Percentiles rank a stretch among this genome's conserved stretches.
These are phyloP conservation scores for Chesias legatella DNA, from an alignment of 2,888 invertebrate genomes.

Conservation along the genomic window DNA sequence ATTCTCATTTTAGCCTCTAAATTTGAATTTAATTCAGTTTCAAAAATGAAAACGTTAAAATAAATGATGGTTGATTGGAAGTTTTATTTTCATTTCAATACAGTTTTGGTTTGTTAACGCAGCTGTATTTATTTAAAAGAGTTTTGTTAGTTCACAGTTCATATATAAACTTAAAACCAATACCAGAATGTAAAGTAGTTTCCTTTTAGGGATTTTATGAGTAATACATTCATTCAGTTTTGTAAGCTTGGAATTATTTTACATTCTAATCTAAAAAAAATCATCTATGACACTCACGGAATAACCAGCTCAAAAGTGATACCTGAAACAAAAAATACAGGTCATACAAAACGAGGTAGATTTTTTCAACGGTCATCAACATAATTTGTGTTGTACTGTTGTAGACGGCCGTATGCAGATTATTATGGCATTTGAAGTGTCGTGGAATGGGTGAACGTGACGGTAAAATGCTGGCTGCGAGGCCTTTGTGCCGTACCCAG, in stretches of 20 bases:
- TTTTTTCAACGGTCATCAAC: constrained; percentile 52
- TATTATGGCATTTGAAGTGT: constrained; percentile 56
- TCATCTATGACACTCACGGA: constrained; percentile 24
- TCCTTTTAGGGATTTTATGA: constrained; percentile 34
- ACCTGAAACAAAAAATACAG: constrained; percentile 60
- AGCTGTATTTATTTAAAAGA: constrained; percentile 33
- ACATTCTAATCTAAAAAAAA: constrained; percentile 10
- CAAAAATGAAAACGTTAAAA: constrained; percentile 13
- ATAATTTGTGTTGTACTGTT: constrained; percentile 50
- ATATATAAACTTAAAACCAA: constrained; percentile 40
- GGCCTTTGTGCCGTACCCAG: constrained; percentile 48
- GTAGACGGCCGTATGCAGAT: constrained; percentile 41
- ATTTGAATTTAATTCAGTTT: constrained; percentile 5
- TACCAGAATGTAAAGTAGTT: constrained; percentile 46
- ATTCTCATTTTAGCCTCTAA: no score
- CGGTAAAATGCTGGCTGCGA: constrained; percentile 44
- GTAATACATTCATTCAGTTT: no score
- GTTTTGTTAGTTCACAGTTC: constrained; percentile 50
- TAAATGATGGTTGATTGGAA: constrained; percentile 19
- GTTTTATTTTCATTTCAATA: constrained; percentile 41
- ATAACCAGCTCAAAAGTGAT: constrained; percentile 29
- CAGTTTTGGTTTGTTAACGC: constrained; percentile 45
- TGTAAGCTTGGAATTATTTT: no score
- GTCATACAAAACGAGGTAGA: constrained; percentile 51
- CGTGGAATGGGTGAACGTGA: constrained; percentile 51